Base-by-base conservation (phyloP, 2,113 vertebrate species). In the Clarias magur region DNA sequence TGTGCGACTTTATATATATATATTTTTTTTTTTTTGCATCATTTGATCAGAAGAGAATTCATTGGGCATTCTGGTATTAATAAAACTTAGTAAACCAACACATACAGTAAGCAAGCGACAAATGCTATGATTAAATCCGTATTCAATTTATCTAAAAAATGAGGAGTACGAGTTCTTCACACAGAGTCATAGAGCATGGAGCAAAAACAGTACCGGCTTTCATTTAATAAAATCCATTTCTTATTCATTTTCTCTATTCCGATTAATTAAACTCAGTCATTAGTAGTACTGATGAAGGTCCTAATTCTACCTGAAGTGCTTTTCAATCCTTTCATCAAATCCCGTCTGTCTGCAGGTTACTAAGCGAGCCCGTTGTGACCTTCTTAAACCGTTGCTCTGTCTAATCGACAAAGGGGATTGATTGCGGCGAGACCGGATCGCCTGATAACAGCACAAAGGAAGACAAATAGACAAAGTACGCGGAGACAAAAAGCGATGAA, bases 301-400 rank as follows among this genome's bases (percentile, higher is more conserved):
- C 23, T 76, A 53, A 85, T 78, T 67, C n/a, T 19, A 54, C 16
- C 8, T 21, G 63, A 56, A 70, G 48, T 63, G 6, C 48, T 67
- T 67, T 42, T 63, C 30, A 62, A 63, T 42, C 59, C 17, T 82
- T 53, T 67, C 13, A 63, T 83, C 21, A 68, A 65, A 83, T 48
- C 25, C n/a, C 81, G 81, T 83, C 27, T 84, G 27, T 65, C 48
- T 83, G 56, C 75, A 65, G 85, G 84, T 59, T 78, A 86, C 34
- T 79, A 75, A 79, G 72, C 19, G 60, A 63, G 70, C 25, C 27
- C 11, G 23, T 21, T 80, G n/a, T 80, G 72, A 63, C 30, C 63
- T 53, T 88, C n/a, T 67, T 82, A 89, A 87, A 60, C 80, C 88
- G 87, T 87, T 89, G 62, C 78, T 80, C 79, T 81, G 67, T 83